Percentiles rank a stretch among this genome's conserved stretches.
phyloP scores from a whole-genome alignment of 53 echinoderm and acorn worm species.

The Stichopus horrens region DNA sequence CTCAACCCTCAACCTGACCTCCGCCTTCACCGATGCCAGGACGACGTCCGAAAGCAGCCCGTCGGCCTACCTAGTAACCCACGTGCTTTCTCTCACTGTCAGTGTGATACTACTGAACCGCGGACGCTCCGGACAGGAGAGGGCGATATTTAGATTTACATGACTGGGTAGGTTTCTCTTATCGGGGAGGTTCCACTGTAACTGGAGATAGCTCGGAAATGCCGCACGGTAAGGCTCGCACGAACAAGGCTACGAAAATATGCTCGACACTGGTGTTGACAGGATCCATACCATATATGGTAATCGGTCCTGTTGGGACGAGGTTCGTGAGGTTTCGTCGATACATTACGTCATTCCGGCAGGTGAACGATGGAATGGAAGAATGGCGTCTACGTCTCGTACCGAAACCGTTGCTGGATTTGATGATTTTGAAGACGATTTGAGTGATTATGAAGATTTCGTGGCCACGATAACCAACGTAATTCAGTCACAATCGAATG shows the following conservation, averaged over 20 bases:
- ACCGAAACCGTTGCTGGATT: background rate
- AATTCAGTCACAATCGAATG: background rate
- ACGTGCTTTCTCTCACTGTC: too few relatives aligned
- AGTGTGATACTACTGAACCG: too few relatives aligned
- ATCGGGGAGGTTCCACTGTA: conserved; percentile 10
- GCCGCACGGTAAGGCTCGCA: background rate
- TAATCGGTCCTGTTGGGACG: background rate
- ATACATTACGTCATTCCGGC: background rate
- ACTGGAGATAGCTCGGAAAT: conserved; percentile 25
- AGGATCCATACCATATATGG: background rate
- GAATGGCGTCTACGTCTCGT: background rate
- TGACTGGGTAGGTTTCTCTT: too few relatives aligned
- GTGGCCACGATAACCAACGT: background rate
- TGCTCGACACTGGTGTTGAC: background rate
- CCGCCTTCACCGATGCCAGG: too few relatives aligned
- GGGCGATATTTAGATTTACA: too few relatives aligned
- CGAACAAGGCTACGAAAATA: conserved; percentile 19
- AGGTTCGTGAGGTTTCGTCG: background rate
- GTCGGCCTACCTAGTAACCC: too few relatives aligned
- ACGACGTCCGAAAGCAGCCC: too few relatives aligned
- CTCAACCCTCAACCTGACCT: too few relatives aligned
- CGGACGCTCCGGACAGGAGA: too few relatives aligned
- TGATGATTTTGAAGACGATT: conserved; percentile 3
- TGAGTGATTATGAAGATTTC: conserved; percentile 20
- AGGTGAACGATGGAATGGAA: background rate